A percentile compares a stretch with the other conserved stretches of the same genome.
Evolutionary conservation across 2,113 vertebrate species (phyloP).

Genomic region (Mungos mungo): DNA sequence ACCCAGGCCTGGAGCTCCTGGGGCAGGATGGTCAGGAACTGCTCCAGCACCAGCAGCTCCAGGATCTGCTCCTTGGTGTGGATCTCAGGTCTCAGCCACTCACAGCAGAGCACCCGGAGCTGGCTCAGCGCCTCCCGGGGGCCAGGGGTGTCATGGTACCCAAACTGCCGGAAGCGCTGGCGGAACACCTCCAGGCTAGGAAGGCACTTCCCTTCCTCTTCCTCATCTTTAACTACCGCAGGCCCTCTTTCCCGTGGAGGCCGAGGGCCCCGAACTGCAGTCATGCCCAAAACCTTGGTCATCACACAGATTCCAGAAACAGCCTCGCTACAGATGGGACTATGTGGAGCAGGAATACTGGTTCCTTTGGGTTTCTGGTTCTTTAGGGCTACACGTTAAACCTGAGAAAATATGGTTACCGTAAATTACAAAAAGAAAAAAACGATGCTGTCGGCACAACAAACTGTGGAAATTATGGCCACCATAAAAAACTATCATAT

Average conservation of each 20-base stretch:
- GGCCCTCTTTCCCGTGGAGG: conserved; percentile 61
- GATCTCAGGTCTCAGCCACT: conserved; percentile 77
- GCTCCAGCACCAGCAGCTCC: conserved; percentile 79
- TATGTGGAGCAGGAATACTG: background rate
- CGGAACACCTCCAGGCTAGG: conserved; percentile 72
- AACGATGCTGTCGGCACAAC: background rate
- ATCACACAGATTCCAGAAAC: conserved; percentile 49
- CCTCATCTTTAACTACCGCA: conserved; percentile 51
- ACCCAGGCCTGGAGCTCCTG: conserved; percentile 76
- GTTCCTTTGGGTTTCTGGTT: conserved; percentile 52
- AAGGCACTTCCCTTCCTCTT: conserved; percentile 59
- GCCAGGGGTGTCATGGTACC: conserved; percentile 77
- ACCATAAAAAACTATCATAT: conserved; percentile 11
- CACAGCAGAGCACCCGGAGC: conserved; percentile 77
- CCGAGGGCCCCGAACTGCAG: conserved; percentile 44
- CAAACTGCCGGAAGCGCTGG: conserved; percentile 77
- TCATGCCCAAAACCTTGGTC: conserved; percentile 74
- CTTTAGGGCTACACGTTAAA: conserved; percentile 50
- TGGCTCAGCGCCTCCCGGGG: conserved; percentile 77
- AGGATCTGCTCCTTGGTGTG: conserved; percentile 79
- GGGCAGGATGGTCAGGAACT: conserved; percentile 79
- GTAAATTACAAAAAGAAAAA: conserved; percentile 16
- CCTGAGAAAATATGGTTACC: conserved; percentile 60
- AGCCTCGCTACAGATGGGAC: background rate
- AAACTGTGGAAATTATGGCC: conserved; percentile 22